These are phyloP conservation scores for Mythimna impura DNA, from an alignment of 2,888 invertebrate species.

Conservation along the genomic window DNA sequence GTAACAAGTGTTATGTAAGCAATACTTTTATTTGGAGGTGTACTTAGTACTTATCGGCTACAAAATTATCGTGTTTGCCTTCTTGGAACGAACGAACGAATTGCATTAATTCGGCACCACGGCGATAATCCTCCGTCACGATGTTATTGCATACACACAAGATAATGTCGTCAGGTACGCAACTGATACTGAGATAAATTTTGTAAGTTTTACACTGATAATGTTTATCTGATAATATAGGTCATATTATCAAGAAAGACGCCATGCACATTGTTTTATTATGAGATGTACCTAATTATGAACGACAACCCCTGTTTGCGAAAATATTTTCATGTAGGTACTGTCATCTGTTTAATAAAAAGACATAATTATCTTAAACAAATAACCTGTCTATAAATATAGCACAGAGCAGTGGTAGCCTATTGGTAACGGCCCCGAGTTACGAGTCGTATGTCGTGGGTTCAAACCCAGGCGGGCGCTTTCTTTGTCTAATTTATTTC, in stretches of 20 bases:
- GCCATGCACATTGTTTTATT: constrained; percentile 25
- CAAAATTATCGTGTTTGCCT: constrained; percentile 30
- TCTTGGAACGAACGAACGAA: constrained; percentile 23
- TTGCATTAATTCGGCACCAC: constrained; percentile 47
- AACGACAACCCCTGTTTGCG: not conserved
- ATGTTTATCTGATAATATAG: constrained; percentile 53
- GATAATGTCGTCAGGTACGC: constrained; percentile 62
- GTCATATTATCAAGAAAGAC: constrained; percentile 42
- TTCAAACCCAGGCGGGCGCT: too few relatives aligned
- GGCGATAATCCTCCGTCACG: constrained; percentile 39
- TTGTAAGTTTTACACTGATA: constrained; percentile 56
- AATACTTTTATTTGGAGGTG: constrained; percentile 31
- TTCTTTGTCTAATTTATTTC: too few relatives aligned
- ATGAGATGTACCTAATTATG: constrained; percentile 13
- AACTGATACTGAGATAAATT: constrained; percentile 63
- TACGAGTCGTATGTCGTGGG: too few relatives aligned
- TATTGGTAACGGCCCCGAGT: too few relatives aligned
- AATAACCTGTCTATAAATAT: not conserved
- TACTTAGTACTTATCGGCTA: constrained; percentile 28
- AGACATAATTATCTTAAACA: constrained; percentile 4
- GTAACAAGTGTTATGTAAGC: constrained; percentile 13
- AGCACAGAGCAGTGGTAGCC: too few relatives aligned
- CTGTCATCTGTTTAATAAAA: constrained; percentile 11
- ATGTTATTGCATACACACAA: constrained; percentile 53
- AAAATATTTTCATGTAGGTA: constrained; percentile 7